Evolutionary conservation across 2,113 vertebrate species (phyloP).

Genomic region (Sarotherodon lohbergeri): DNA sequence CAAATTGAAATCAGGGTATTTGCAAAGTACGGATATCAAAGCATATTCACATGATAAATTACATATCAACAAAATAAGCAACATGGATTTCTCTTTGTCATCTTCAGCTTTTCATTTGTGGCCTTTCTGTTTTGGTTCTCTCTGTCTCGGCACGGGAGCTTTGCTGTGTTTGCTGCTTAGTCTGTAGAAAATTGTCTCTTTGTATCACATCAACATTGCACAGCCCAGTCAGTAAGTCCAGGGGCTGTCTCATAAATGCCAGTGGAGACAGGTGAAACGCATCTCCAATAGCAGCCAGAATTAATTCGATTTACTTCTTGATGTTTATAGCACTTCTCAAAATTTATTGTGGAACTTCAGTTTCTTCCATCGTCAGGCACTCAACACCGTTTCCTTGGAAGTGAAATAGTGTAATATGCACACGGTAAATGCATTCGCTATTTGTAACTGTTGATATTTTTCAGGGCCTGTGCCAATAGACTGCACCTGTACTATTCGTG

Average conservation of each 20-base stretch:
- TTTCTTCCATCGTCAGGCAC: neutral
- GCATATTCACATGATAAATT: neutral
- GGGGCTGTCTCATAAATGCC: constrained; percentile 13
- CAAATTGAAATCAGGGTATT: neutral
- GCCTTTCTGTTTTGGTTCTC: neutral
- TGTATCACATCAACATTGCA: constrained; percentile 23
- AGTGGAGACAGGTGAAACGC: neutral
- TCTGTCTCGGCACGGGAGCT: neutral
- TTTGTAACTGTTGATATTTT: neutral
- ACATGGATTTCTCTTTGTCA: neutral
- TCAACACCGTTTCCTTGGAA: neutral
- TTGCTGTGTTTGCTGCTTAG: neutral
- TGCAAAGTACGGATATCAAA: constrained; percentile 1
- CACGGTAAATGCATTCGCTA: neutral
- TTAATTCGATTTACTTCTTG: neutral
- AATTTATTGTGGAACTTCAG: neutral
- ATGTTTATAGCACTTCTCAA: neutral
- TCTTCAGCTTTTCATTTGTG: neutral
- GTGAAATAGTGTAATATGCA: neutral
- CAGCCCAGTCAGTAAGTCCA: constrained; percentile 27
- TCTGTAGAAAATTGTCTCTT: constrained; percentile 32
- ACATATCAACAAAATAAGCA: constrained; percentile 3
- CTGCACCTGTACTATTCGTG: neutral
- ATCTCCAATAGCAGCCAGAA: neutral
- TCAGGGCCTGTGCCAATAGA: neutral